phyloP scores from a whole-genome alignment of 1,140 invertebrate species.

The Vollenhovia emeryi region DNA sequence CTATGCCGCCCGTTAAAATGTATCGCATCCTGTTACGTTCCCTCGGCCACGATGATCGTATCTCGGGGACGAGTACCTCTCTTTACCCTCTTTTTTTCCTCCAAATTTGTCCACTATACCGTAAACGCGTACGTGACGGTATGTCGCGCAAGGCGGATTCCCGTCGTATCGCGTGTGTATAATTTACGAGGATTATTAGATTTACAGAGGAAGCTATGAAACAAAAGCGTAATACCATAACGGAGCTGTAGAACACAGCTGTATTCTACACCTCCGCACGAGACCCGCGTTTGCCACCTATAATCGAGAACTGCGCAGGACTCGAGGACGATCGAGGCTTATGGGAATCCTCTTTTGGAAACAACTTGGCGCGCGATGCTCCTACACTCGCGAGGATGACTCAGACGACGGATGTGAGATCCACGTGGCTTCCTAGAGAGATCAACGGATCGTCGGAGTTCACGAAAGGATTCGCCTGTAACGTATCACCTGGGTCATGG shows the following conservation, averaged over 20 bases:
- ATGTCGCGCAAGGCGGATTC: neutral
- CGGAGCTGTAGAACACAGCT: neutral
- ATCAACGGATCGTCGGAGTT: conserved; percentile 31
- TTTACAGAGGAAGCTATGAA: neutral
- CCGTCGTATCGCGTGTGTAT: neutral
- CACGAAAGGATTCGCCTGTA: conserved; percentile 29
- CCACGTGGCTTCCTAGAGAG: conserved; percentile 12
- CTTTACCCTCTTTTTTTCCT: neutral
- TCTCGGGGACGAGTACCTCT: neutral
- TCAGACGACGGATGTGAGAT: neutral
- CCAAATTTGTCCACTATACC: neutral
- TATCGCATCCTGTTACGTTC: conserved; percentile 38
- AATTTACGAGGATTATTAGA: neutral
- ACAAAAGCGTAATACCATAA: neutral
- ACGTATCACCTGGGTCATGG: conserved; percentile 12
- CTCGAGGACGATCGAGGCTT: neutral
- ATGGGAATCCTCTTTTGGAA: conserved; percentile 25
- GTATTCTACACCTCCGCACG: neutral
- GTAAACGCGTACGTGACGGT: neutral
- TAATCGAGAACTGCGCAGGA: neutral
- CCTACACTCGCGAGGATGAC: neutral
- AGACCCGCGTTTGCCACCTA: neutral
- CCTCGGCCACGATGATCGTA: conserved; percentile 8
- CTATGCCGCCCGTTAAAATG: neutral
- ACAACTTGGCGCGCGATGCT: neutral